These are phyloP conservation scores for Oreonectes daqikongensis DNA, from an alignment of 2,797 vertebrate species.

Conservation along the genomic window DNA sequence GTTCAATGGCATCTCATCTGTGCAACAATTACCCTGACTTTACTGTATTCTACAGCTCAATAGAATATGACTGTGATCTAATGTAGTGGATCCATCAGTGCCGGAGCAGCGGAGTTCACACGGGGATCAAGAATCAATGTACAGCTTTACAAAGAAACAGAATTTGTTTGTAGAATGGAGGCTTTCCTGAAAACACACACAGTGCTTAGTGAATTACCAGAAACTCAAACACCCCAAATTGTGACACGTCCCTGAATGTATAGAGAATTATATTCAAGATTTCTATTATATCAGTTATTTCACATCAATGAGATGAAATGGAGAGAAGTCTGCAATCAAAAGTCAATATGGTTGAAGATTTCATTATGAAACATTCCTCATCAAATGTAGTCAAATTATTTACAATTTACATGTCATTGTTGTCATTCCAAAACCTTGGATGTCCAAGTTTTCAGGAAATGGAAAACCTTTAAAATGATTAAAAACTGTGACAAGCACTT, in stretches of 20 bases:
- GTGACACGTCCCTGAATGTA: neutral
- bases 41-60: conserved; percentile 31
- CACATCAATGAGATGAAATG: no score
- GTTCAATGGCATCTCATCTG: neutral
- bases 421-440: no score
- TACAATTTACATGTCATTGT: no score
- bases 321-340: no score
- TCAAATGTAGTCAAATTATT: no score
- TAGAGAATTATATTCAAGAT: no score
- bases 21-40: neutral
- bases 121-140: neutral
- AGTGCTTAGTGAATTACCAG: neutral
- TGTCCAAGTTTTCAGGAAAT: no score
- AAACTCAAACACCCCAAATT: neutral
- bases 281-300: no score
- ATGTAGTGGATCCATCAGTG: conserved; percentile 51
- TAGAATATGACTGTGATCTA: conserved; percentile 59
- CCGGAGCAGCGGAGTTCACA: conserved; percentile 12
- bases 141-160: conserved; percentile 9
- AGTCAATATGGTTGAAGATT: no score
- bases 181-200: neutral
- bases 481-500: no score
- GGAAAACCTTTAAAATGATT: no score
- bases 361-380: no score
- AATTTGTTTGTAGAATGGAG: neutral